A percentile compares a stretch with the other conserved stretches of the same genome.
Evolutionary conservation across 1,140 invertebrate genomes (phyloP).

Genomic region (Lepidostoma basale): DNA sequence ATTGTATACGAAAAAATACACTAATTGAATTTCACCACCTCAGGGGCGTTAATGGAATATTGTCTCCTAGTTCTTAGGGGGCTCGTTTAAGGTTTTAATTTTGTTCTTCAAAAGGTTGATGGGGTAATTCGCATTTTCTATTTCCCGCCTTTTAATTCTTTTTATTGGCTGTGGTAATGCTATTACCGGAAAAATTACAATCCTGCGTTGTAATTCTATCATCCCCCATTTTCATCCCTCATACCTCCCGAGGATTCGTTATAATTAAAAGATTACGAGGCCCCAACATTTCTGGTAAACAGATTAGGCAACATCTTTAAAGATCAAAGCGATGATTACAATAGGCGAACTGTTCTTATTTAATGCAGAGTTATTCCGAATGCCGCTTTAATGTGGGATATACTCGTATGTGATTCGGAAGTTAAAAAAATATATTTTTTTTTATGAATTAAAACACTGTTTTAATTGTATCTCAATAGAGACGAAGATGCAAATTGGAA

Average conservation of each 20-base stretch:
- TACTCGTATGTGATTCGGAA: no score
- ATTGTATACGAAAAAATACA: no score
- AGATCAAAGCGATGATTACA: no score
- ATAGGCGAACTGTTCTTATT: no score
- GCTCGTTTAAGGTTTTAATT: neutral
- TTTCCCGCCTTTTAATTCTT: constrained; percentile 35
- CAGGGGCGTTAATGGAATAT: neutral
- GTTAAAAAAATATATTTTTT: no score
- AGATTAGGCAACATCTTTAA: neutral
- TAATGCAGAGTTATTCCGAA: no score
- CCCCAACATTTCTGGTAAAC: neutral
- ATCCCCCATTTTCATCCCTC: neutral
- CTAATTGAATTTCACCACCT: neutral
- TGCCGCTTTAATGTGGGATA: no score
- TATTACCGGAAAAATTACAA: constrained; percentile 34
- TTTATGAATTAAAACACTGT: no score
- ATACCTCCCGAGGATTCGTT: neutral
- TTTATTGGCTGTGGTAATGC: constrained; percentile 34
- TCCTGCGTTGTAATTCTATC: constrained; percentile 2
- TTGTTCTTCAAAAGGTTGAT: neutral
- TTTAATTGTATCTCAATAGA: no score
- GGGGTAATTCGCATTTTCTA: constrained; percentile 23
- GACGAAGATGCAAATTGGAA: no score
- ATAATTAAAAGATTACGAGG: neutral
- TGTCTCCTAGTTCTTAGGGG: neutral